Evolutionary conservation across 2,797 vertebrate species (phyloP).

Genomic region (Mormyrus proboscirostris): DNA sequence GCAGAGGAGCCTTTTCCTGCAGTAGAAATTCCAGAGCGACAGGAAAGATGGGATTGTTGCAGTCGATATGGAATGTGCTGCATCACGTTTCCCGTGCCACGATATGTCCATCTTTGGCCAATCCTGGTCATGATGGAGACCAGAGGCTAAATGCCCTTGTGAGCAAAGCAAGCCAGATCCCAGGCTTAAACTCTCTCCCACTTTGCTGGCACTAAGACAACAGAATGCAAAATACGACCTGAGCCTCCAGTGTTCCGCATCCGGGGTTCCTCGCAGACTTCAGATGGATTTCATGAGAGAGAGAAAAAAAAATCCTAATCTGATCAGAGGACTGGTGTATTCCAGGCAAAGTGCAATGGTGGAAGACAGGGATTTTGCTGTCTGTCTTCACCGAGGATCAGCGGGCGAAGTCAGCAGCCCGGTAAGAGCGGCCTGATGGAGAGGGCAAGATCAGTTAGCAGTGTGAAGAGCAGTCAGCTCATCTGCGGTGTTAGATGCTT

Average conservation of each 20-base stretch:
- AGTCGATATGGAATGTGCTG: conserved; percentile 6
- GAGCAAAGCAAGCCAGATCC: neutral
- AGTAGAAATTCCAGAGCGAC: neutral
- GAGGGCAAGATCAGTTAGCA: neutral
- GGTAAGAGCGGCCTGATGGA: neutral
- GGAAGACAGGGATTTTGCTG: conserved; percentile 12
- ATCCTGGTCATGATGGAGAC: neutral
- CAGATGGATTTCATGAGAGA: conserved; percentile 9
- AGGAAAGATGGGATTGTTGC: neutral
- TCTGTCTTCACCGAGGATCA: conserved; percentile 11
- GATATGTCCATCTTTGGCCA: neutral
- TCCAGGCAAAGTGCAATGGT: conserved; percentile 15
- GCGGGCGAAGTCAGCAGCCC: neutral
- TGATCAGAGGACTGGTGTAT: conserved; percentile 19
- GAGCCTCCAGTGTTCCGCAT: conserved; percentile 15
- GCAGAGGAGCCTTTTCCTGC: neutral
- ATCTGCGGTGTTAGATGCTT: neutral
- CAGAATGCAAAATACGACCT: neutral
- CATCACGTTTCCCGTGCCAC: neutral
- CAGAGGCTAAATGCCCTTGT: neutral
- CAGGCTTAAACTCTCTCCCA: neutral
- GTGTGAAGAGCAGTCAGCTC: neutral
- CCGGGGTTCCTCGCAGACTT: conserved; percentile 26
- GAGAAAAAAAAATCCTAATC: conserved; percentile 31
- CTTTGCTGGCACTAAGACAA: conserved; percentile 11